These are phyloP conservation scores for Habroteleia sp. DNA, from an alignment of 2,888 invertebrate genomes.

Conservation along the genomic window DNA sequence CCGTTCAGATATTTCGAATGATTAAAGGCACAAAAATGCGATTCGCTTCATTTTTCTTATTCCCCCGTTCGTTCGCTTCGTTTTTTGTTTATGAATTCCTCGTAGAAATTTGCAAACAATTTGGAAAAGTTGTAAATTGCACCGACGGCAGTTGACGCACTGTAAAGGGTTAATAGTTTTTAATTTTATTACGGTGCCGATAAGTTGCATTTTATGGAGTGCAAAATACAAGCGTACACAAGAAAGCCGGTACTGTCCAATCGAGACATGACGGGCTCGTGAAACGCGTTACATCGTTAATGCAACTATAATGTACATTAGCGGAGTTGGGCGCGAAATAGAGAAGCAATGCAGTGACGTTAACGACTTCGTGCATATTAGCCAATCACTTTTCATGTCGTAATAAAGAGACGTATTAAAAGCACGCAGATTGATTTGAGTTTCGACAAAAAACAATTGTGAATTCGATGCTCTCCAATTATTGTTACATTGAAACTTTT, in stretches of 20 bases:
- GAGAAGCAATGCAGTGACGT: constrained; percentile 68
- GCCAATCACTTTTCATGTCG: constrained; percentile 65
- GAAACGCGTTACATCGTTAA: constrained; percentile 69
- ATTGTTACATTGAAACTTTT: too few relatives aligned
- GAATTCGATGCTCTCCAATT: constrained; percentile 1
- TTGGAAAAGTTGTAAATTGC: too few relatives aligned
- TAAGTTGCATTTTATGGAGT: constrained; percentile 48
- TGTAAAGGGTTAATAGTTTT: constrained; percentile 47
- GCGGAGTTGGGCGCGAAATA: constrained; percentile 65
- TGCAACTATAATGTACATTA: constrained; percentile 66
- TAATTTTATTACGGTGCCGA: constrained; percentile 35
- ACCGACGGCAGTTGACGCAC: constrained; percentile 13
- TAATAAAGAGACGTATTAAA: constrained; percentile 50
- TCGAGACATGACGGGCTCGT: constrained; percentile 69
- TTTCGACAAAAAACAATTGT: background rate
- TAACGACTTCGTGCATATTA: constrained; percentile 69
- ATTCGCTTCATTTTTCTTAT: too few relatives aligned
- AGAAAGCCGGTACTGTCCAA: constrained; percentile 66
- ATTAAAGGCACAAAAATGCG: constrained; percentile 6
- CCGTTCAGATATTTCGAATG: constrained; percentile 7
- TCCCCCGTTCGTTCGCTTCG: too few relatives aligned
- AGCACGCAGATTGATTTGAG: constrained; percentile 31
- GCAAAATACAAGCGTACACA: constrained; percentile 40
- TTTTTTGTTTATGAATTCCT: too few relatives aligned
- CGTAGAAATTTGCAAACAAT: constrained; percentile 1